These are phyloP conservation scores for Gymnosoma rotundatum DNA, from an alignment of 2,888 invertebrate genomes.

Conservation along the genomic window DNA sequence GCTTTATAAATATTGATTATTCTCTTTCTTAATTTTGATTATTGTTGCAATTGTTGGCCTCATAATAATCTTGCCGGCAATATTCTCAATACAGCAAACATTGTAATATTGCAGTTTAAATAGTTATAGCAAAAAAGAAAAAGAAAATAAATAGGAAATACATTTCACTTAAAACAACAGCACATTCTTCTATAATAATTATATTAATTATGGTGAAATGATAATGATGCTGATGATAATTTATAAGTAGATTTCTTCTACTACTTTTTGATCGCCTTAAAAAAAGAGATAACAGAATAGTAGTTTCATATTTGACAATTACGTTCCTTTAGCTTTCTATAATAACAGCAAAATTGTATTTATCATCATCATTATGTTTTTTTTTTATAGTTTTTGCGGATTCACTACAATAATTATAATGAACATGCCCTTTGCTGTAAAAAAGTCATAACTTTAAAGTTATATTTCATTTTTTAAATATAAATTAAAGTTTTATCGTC, in stretches of 20 bases:
- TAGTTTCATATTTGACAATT: background rate
- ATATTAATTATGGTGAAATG: conserved; percentile 48
- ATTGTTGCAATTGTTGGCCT: conserved; percentile 24
- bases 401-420: too few relatives aligned
- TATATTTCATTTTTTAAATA: too few relatives aligned
- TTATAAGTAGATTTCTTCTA: conserved; percentile 10
- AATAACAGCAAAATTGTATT: background rate
- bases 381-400: too few relatives aligned
- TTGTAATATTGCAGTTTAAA: conserved; percentile 8
- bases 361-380: background rate
- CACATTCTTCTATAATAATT: conserved; percentile 53
- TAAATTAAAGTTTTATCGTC: too few relatives aligned
- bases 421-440: too few relatives aligned
- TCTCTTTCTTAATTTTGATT: conserved; percentile 7
- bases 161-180: conserved; percentile 58
- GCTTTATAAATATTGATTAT: background rate
- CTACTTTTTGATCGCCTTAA: background rate
- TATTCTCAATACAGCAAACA: conserved; percentile 16
- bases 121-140: conserved; percentile 1
- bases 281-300: background rate
- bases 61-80: conserved; percentile 17
- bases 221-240: conserved; percentile 26
- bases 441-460: too few relatives aligned
- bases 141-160: conserved; percentile 60
- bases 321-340: conserved; percentile 12